Evolutionary conservation across 2,888 invertebrate species (phyloP).

Genomic region (Venusia cambrica): DNA sequence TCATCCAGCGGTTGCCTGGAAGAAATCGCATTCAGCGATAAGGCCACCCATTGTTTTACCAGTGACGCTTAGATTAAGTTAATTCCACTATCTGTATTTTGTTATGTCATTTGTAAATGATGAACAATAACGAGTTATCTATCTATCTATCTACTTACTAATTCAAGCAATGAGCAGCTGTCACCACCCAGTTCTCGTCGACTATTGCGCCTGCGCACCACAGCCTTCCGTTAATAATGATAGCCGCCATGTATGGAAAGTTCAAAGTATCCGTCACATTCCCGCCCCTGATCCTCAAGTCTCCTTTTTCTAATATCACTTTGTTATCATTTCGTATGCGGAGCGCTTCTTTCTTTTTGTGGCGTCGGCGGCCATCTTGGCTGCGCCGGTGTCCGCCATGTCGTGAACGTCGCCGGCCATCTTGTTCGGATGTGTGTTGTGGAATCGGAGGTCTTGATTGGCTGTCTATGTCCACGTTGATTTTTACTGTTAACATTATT

Average conservation of each 20-base stretch:
- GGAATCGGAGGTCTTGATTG: constrained; percentile 5
- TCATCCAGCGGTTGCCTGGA: no score
- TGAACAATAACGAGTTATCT: no score
- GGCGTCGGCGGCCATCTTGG: constrained; percentile 31
- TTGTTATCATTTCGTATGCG: constrained; percentile 45
- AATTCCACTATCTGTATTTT: no score
- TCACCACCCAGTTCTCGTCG: constrained; percentile 67
- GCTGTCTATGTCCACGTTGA: constrained; percentile 31
- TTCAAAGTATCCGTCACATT: constrained; percentile 55
- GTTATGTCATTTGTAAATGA: no score
- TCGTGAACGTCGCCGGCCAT: constrained; percentile 5
- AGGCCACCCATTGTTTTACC: no score
- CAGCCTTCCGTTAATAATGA: constrained; percentile 64
- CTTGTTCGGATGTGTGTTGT: constrained; percentile 4
- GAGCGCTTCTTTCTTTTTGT: constrained; percentile 30
- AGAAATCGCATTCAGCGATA: no score
- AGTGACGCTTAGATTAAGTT: no score
- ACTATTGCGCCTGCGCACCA: constrained; percentile 73
- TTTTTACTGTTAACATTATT: constrained; percentile 32
- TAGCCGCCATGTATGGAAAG: constrained; percentile 67
- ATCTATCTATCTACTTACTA: no score
- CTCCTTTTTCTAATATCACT: constrained; percentile 22
- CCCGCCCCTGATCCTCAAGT: constrained; percentile 47
- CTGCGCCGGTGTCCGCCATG: constrained; percentile 6
- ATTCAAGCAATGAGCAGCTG: constrained; percentile 71